Evolutionary conservation across 2,113 vertebrate species (phyloP).

Genomic region (Oreocharis arfaki): DNA sequence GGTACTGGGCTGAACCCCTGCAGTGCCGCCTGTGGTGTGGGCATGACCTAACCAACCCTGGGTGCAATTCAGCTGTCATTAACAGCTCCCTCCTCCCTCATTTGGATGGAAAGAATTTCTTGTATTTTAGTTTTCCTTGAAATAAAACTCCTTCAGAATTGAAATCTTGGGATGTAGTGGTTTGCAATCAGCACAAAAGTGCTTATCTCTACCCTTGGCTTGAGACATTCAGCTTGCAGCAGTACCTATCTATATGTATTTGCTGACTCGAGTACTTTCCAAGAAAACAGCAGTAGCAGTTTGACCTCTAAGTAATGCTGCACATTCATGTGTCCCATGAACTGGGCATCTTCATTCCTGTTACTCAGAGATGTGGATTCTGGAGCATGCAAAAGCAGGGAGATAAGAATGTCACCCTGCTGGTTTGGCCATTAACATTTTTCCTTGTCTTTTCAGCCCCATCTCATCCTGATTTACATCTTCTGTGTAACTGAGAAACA

Average conservation of each 20-base stretch:
- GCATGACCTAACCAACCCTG: not conserved
- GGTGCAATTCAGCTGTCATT: not conserved
- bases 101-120: not conserved
- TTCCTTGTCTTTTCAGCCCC: not conserved
- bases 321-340: not conserved
- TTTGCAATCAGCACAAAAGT: not conserved
- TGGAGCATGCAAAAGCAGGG: not conserved
- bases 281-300: not conserved
- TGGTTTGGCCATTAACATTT: not conserved
- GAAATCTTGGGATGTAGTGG: not conserved
- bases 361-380: not conserved
- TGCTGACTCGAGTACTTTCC: not conserved
- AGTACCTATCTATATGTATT: not conserved
- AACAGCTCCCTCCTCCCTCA: not conserved
- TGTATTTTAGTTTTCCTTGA: not conserved
- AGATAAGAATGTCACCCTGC: not conserved
- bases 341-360: not conserved
- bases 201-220: not conserved
- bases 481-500: not conserved
- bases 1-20: not conserved
- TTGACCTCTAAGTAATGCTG: not conserved
- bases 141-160: not conserved
- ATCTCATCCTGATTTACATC: not conserved
- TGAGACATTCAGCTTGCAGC: not conserved
- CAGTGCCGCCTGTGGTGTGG: not conserved